Conservation (phyloP, 2,888 invertebrate species). For the Brachyptera putata region DNA sequence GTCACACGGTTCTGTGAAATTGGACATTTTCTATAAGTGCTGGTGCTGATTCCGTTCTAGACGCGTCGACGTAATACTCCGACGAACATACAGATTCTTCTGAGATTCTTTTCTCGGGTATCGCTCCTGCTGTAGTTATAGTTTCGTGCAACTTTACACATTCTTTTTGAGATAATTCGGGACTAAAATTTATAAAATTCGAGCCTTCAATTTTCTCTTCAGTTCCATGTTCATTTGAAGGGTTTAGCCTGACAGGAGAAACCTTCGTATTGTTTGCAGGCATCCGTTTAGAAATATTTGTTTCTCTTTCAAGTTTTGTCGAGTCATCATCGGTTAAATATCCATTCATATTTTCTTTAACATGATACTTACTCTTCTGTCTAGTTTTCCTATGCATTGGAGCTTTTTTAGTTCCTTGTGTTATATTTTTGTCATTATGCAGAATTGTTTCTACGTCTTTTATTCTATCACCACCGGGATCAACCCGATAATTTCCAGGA, state of each 20-base stretch:
- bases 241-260: not conserved
- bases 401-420: not conserved
- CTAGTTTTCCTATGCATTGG: not conserved
- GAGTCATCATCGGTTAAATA: not conserved
- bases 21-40: not conserved
- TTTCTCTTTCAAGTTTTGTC: not conserved
- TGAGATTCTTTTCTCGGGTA: too few species aligned
- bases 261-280: not conserved
- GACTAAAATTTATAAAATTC: too few species aligned
- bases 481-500: too few species aligned
- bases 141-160: too few species aligned
- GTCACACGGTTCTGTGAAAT: too few species aligned
- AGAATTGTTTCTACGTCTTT: not conserved
- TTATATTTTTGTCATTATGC: not conserved
- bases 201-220: not conserved
- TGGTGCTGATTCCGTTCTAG: not conserved
- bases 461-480: not conserved
- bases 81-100: not conserved
- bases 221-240: not conserved
- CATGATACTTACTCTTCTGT: not conserved
- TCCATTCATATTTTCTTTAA: not conserved
- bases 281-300: not conserved
- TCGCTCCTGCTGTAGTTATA: too few species aligned
- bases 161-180: too few species aligned
- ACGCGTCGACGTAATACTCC: not conserved